A percentile compares a stretch with the other conserved stretches of the same genome.
These are phyloP conservation scores for Amblyraja radiata DNA, from an alignment of 2,797 vertebrate genomes.

Conservation along the genomic window DNA sequence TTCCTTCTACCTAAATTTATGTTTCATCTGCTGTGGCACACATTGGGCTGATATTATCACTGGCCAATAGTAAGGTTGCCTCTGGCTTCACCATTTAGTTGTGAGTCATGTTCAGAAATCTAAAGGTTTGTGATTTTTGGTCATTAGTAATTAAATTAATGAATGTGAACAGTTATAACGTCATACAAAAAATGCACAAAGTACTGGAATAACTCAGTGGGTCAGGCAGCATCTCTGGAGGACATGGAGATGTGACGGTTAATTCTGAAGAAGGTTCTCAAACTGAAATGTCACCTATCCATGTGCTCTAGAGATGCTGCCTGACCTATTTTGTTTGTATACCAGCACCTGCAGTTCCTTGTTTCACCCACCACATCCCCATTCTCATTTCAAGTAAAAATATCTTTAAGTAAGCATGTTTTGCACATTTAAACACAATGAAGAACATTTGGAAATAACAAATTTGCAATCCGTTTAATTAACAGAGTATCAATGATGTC, in stretches of 20 bases:
- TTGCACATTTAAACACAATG: constrained; percentile 1
- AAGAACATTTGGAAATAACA: neutral
- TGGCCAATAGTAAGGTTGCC: neutral
- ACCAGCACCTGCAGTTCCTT: too few relatives aligned
- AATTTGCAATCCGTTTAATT: neutral
- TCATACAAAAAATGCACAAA: neutral
- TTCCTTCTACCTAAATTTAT: neutral
- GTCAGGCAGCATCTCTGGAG: too few relatives aligned
- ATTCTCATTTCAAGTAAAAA: too few relatives aligned
- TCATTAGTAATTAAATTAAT: neutral
- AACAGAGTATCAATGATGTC: neutral
- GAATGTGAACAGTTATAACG: neutral
- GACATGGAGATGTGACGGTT: too few relatives aligned
- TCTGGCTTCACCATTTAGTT: neutral
- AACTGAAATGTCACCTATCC: too few relatives aligned
- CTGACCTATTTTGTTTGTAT: too few relatives aligned
- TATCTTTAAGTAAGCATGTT: neutral
- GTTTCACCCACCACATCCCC: too few relatives aligned
- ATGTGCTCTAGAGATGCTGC: too few relatives aligned
- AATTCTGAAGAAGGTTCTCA: too few relatives aligned
- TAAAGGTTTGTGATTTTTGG: neutral
- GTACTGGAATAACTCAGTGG: too few relatives aligned
- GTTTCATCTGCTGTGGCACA: neutral
- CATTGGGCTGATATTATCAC: neutral
- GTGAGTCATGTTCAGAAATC: neutral